These are phyloP conservation scores for Drosophila setifemur DNA, from an alignment of 1,140 invertebrate species.

Conservation along the genomic window DNA sequence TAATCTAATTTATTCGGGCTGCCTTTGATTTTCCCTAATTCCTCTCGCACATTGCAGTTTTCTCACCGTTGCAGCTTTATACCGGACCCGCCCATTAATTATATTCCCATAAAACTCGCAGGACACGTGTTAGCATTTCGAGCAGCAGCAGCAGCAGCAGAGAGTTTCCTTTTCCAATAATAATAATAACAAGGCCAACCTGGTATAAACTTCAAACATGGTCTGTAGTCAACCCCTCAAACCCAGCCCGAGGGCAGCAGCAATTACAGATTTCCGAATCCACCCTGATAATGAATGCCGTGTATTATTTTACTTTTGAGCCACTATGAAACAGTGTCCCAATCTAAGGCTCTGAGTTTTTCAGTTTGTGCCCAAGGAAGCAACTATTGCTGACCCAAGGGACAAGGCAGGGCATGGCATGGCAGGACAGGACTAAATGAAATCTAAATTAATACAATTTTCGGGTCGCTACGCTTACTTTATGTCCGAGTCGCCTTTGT, in stretches of 20 bases:
- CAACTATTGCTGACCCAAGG: slow-evolving; percentile 48
- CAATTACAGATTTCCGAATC: slow-evolving; percentile 44
- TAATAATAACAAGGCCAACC: slow-evolving; percentile 64
- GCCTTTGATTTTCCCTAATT: background rate
- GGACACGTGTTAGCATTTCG: slow-evolving; percentile 67
- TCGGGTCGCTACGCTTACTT: slow-evolving; percentile 45
- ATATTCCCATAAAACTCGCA: slow-evolving; percentile 24
- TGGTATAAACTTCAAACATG: slow-evolving; percentile 26
- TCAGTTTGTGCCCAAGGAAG: slow-evolving; percentile 20
- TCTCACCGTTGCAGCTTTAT: slow-evolving; percentile 28
- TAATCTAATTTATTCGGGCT: slow-evolving; percentile 25
- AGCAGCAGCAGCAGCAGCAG: slow-evolving; percentile 47
- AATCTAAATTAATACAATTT: slow-evolving; percentile 78
- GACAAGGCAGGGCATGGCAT: background rate
- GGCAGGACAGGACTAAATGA: slow-evolving; percentile 50
- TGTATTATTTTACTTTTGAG: background rate
- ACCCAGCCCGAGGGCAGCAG: slow-evolving; percentile 16
- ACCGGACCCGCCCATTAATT: slow-evolving; percentile 28
- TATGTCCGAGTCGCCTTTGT: too few relatives aligned
- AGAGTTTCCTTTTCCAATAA: slow-evolving; percentile 69
- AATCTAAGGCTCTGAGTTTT: too few relatives aligned
- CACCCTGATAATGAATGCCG: slow-evolving; percentile 62
- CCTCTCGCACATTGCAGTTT: slow-evolving; percentile 42
- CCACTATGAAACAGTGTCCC: too few relatives aligned
- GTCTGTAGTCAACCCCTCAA: slow-evolving; percentile 47